Percentiles rank a stretch among this genome's conserved stretches.
phyloP scores from a whole-genome alignment of 2,797 vertebrate genomes.

The Sorex maritimensis region DNA sequence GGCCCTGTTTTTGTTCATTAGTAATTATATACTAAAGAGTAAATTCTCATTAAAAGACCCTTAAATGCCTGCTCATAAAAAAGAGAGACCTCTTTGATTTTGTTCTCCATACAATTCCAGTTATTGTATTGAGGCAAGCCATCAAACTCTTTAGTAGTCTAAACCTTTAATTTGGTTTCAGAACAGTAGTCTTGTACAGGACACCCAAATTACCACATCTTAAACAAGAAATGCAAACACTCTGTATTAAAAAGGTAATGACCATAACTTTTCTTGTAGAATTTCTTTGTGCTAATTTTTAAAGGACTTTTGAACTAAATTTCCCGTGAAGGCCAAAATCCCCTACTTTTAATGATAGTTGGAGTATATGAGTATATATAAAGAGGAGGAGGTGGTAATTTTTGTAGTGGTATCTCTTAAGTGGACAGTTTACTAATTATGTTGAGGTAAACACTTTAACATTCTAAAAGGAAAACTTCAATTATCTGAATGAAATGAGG shows the following conservation, averaged over 20 bases:
- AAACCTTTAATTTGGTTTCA: conserved; percentile 83
- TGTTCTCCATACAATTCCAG: conserved; percentile 66
- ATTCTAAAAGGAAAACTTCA: conserved; percentile 82
- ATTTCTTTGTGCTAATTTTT: conserved; percentile 81
- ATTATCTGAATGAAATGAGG: conserved; percentile 85
- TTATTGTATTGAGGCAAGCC: conserved; percentile 81
- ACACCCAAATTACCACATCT: conserved; percentile 81
- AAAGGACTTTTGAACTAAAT: conserved; percentile 78
- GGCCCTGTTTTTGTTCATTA: conserved; percentile 83
- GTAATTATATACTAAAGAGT: conserved; percentile 84
- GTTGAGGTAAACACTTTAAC: conserved; percentile 83
- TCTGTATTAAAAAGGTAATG: conserved; percentile 82
- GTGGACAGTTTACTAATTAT: conserved; percentile 83
- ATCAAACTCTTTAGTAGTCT: conserved; percentile 83
- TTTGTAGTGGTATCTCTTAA: conserved; percentile 81
- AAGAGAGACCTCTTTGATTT: conserved; percentile 80
- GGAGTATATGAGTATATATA: conserved; percentile 46
- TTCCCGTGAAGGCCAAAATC: conserved; percentile 72
- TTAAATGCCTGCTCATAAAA: conserved; percentile 83
- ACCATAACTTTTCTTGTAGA: conserved; percentile 80
- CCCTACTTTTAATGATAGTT: conserved; percentile 67
- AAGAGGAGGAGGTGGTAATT: conserved; percentile 63
- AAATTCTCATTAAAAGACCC: conserved; percentile 84
- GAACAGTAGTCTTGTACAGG: conserved; percentile 81
- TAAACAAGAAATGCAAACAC: conserved; percentile 77